Conservation (phyloP, 2,888 invertebrate genomes). For the Agriopis aurantiaria region DNA sequence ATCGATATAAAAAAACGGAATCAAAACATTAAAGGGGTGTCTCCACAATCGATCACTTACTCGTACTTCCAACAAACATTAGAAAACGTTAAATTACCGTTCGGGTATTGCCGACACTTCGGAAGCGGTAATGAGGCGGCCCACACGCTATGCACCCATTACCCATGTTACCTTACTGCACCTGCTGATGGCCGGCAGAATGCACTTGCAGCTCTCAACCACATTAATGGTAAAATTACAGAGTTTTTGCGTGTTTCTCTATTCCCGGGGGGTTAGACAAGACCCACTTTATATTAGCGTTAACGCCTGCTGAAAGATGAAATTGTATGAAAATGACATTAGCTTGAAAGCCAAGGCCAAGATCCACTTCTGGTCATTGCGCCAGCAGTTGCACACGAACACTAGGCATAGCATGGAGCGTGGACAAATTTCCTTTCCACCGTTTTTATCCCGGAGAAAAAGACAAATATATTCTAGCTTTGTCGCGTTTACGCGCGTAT, state of each 20-base stretch:
- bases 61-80: constrained; percentile 15
- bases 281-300: too few species aligned
- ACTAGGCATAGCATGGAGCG: too few species aligned
- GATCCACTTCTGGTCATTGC: too few species aligned
- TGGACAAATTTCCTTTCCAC: too few species aligned
- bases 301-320: too few species aligned
- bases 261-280: too few species aligned
- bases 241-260: background rate
- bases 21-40: constrained; percentile 1
- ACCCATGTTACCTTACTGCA: constrained; percentile 34
- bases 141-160: constrained; percentile 54
- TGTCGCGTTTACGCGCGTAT: too few species aligned
- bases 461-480: too few species aligned
- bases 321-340: too few species aligned
- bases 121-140: constrained; percentile 50
- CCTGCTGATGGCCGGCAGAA: constrained; percentile 13
- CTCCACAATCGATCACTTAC: constrained; percentile 19
- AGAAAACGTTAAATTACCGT: constrained; percentile 37
- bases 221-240: background rate
- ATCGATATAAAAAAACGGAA: constrained; percentile 4
- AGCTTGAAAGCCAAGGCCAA: too few species aligned
- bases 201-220: constrained; percentile 13
- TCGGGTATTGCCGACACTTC: constrained; percentile 37
- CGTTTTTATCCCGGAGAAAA: too few species aligned
- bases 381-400: too few species aligned